Evolutionary conservation across 1,140 invertebrate genomes (phyloP), one percentile per base, ranked within the genome.

Genomic region (Tribolium castaneum): DNA sequence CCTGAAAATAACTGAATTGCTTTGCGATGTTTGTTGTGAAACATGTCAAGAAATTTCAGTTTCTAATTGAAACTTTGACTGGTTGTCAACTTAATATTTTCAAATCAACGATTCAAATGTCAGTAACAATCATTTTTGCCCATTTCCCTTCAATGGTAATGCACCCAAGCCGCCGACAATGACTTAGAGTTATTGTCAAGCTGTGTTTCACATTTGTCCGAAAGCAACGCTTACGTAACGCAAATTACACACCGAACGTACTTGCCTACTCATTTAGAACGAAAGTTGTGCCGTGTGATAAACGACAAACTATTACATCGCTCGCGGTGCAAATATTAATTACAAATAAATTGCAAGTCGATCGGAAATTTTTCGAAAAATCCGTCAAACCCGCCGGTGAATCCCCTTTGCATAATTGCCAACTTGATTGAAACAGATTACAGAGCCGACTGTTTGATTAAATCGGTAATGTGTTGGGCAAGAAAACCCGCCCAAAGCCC

Each of bases 251-350:
- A n/a, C n/a, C n/a, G n/a, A n/a, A n/a, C n/a, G n/a, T n/a, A n/a
- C 59, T 66, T 66, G 59, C 59, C 59, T 66, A 66, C 59, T 66
- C 59, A 66, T 66, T 66, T 66, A 66, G 59, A 66, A 66, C 59
- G 59, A 66, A 66, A 66, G 59, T 66, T 66, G 25, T 66, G 13
- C 4, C 25, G 30, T 35, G 59, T 66, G 59, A 66, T 35, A 66
- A 66, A 66, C 30, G 59, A 66, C 30, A 66, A 62, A 66, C 59
- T 66, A 14, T 66, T 66, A 35, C 59, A 35, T 66, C n/a, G 59
- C 59, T 35, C 12, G 59, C 30, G 59, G 59, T 66, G 59, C 25
- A 12, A 34, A 62, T 62, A 35, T 66, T 66, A 66, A 66, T 66
- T 66, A 39, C 25, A 66, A 35, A 66, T 56, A 35, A 62, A 62